Base-by-base conservation (phyloP, 1,140 invertebrate species). In the Trichomalopsis sarcophagae region DNA sequence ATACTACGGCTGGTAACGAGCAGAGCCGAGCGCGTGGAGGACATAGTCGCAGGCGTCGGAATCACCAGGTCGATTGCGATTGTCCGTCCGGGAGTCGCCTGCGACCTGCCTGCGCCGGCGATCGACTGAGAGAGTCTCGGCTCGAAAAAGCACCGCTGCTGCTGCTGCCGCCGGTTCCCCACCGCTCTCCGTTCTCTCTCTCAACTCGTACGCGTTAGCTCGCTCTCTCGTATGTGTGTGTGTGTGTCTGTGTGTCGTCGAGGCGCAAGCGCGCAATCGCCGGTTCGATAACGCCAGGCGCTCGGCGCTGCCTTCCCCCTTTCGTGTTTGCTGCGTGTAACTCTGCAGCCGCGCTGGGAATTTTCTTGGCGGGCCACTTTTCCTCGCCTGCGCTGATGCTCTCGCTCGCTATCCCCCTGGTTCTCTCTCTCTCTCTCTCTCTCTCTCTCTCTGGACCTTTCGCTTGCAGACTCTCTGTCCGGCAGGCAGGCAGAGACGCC, bases 211-310 rank as follows among this genome's bases (percentile, higher is more conserved):
- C 27, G 27, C 27, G 27, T 27, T 27, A 36, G 5, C 21, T 36
- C 47, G 30, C 50, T 17, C 17, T 2, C 21, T 73, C 75, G 27
- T n/a, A 23, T 10, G 68, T 79, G 69, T 50, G 36, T 23, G 17
- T 23, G 40, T 62, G 36, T 14, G 17, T 23, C 27, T 62, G 50
- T 44, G 27, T 30, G 44, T 17, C 68, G 83, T 44, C 50, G 69
- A 36, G 50, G 84, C 84, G 84, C 84, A 85, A 85, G 84, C 84
- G 84, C 84, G 84, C 84, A 68, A 85, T 84, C 87, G 84, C 13
- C 74, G 81, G 84, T 81, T 88, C 86, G 75, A 83, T 88, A 84
- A 87, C 79, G 79, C 62, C 81, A 78, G 79, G 69, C 69, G 47
- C 69, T 71, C 44, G 14, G 27, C 5, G 79, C 66, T 71, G 36